Evolutionary conservation across 2,888 invertebrate species (phyloP), one percentile per base, ranked within the genome.

Genomic region (Anticlea derivata): DNA sequence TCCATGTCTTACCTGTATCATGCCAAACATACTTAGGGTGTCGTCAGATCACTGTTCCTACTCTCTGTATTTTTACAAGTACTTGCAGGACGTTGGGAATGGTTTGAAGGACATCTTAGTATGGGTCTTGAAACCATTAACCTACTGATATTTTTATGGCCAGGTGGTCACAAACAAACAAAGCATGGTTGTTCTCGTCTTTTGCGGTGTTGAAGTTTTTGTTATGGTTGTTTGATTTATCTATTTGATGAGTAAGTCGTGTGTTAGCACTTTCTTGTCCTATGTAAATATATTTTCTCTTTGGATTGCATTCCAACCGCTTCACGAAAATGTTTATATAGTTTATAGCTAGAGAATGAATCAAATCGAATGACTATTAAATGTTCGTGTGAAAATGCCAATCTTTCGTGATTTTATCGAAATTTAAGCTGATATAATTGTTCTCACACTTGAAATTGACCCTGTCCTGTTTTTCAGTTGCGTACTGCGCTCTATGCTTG

Each of bases 401-500:
- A 68, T 63, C 60, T 65, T 61, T 62, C 27, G 41, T 49, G 60
- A 58, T 65, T 68, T 63, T 58, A 54, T 51, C 50, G 26, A 58
- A 58, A 65, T 68, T 67, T 61, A 58, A 51, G 52, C 48, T 58
- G 48, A 55, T 58, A 29, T 62, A 58, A 55, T 65, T 51, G 49
- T 77, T 84, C 83, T 80, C 83, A 83, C 83, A 81, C 79, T 81
- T 80, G 76, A 66, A 63, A 63, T 64, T 73, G 83, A 77, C 83
- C 83, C 75, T 82, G 83, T 78, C 68, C 80, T 51, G 68, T 70
- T 70, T 72, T 53, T 56, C 52, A 63, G 66, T 73, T 74, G 68
- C 68, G 58, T 64, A 54, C 33, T 7, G 22, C 20, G 29, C 34
- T 68, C 56, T 59, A 51, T 60, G 65, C 63, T 63, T 60, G 58